These are phyloP conservation scores for Drosophila limbata DNA, from an alignment of 2,888 invertebrate genomes.

Conservation along the genomic window DNA sequence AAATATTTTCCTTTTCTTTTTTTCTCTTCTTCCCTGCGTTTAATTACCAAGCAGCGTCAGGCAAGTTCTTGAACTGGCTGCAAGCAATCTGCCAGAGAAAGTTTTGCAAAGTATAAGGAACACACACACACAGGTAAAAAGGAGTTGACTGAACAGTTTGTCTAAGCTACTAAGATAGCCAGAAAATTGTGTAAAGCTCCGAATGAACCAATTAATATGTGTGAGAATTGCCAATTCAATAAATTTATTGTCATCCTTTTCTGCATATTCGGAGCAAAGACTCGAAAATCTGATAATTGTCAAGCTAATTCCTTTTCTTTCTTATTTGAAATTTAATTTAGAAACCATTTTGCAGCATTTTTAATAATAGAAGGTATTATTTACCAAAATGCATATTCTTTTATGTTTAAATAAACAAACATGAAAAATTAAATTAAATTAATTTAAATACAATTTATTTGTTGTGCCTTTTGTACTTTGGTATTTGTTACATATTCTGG, in stretches of 20 bases:
- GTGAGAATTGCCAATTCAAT: not conserved
- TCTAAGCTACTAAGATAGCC: not conserved
- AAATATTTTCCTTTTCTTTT: conserved; percentile 65
- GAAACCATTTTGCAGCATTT: not conserved
- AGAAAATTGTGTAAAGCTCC: conserved; percentile 3
- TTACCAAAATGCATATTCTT: not conserved
- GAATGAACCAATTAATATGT: conserved; percentile 13
- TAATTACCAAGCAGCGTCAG: conserved; percentile 63
- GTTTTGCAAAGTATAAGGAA: conserved; percentile 16
- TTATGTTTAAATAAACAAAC: conserved; percentile 14
- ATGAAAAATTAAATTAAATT: not conserved
- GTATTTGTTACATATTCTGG: not conserved
- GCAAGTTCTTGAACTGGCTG: conserved; percentile 58
- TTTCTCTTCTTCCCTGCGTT: conserved; percentile 40
- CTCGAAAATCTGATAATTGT: not conserved
- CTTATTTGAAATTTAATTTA: not conserved
- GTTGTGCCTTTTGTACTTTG: conserved; percentile 15
- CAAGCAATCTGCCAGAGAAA: conserved; percentile 28
- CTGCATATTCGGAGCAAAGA: not conserved
- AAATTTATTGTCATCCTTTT: conserved; percentile 3
- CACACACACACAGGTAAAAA: conserved; percentile 21
- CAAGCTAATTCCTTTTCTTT: no score
- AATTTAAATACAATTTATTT: conserved; percentile 13
- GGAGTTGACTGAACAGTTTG: conserved; percentile 8
- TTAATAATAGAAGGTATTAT: conserved; percentile 6